Conservation (phyloP, 2,113 vertebrate species). For the Rhabdomys dilectus region DNA sequence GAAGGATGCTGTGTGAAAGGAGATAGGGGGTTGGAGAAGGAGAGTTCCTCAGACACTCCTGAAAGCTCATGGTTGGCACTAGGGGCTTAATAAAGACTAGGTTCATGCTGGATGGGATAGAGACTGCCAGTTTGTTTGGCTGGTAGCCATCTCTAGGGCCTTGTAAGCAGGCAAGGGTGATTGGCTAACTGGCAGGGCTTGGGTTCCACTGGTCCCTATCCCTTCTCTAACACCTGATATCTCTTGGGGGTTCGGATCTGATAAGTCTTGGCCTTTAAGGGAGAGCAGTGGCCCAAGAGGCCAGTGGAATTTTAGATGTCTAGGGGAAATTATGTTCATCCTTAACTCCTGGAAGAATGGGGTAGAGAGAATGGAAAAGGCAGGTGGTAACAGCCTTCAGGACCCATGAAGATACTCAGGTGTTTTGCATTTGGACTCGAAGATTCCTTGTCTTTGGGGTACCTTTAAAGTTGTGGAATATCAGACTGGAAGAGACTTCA, state of each 20-base stretch:
- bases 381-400: not conserved
- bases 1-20: not conserved
- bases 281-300: not conserved
- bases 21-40: not conserved
- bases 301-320: not conserved
- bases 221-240: too few relatives aligned
- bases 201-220: not conserved
- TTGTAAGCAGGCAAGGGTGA: not conserved
- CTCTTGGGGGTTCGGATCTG: not conserved
- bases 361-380: not conserved
- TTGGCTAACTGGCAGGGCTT: not conserved
- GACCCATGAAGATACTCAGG: accelerated
- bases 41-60: not conserved
- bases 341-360: not conserved
- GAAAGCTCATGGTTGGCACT: not conserved
- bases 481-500: not conserved
- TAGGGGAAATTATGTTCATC: too few relatives aligned
- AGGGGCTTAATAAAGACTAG: not conserved
- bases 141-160: not conserved
- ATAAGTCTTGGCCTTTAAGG: not conserved
- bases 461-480: not conserved
- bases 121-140: not conserved
- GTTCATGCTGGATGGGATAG: too few relatives aligned
- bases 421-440: not conserved
- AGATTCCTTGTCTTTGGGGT: not conserved